Evolutionary conservation across 2,113 vertebrate genomes (phyloP).

Genomic region (Illadopsis cleaveri): DNA sequence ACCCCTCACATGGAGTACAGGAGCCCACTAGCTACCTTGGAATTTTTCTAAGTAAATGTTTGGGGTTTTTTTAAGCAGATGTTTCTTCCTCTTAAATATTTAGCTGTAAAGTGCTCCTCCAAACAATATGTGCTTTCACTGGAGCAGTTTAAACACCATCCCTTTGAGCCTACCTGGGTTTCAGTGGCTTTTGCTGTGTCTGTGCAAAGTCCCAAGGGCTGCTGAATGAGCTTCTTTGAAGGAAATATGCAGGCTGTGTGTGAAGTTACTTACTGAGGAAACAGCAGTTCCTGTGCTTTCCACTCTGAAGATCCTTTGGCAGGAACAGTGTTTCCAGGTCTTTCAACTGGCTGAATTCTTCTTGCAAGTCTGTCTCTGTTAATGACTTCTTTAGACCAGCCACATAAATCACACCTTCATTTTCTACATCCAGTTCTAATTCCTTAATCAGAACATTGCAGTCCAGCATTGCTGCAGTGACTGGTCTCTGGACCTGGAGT

Average conservation of each 20-base stretch:
- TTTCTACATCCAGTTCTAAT: constrained; percentile 76
- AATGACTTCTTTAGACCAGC: constrained; percentile 61
- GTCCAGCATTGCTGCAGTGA: constrained; percentile 79
- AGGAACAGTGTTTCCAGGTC: constrained; percentile 72
- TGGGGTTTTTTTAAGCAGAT: neutral
- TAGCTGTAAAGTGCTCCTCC: neutral
- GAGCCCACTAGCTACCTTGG: neutral
- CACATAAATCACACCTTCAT: constrained; percentile 75
- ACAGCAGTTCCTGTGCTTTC: constrained; percentile 72
- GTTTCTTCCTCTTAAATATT: neutral
- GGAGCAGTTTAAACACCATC: neutral
- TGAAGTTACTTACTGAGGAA: constrained; percentile 80
- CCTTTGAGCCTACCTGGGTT: neutral
- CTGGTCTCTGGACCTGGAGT: constrained; percentile 82
- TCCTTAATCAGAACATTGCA: constrained; percentile 74
- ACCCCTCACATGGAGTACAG: neutral
- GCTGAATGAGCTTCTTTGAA: neutral
- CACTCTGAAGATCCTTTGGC: constrained; percentile 60
- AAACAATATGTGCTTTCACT: neutral
- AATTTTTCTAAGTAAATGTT: neutral
- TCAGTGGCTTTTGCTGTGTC: neutral
- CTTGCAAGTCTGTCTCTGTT: constrained; percentile 68
- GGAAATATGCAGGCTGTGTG: neutral
- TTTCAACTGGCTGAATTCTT: constrained; percentile 74
- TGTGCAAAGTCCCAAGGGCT: neutral